Evolutionary conservation across 2,113 vertebrate genomes (phyloP).

Genomic region (Callopanchax toddi): DNA sequence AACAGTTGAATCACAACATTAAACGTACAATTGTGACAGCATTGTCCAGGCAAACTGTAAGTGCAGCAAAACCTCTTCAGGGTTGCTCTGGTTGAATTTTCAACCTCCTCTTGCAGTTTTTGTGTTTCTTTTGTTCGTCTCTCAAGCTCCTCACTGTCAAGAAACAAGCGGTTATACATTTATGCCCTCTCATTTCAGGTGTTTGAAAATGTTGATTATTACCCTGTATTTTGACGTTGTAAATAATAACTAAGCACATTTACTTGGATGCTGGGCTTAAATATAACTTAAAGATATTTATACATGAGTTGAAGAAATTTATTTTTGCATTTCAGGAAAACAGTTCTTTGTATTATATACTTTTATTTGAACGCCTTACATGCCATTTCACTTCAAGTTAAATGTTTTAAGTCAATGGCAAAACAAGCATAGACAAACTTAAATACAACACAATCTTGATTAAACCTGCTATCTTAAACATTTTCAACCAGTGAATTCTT

Average conservation of each 20-base stretch:
- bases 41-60: slow-evolving; percentile 11
- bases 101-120: slow-evolving; percentile 69
- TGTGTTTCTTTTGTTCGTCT: slow-evolving; percentile 68
- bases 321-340: background rate
- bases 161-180: background rate
- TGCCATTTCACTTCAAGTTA: too few relatives aligned
- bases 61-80: slow-evolving; percentile 57
- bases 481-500: too few relatives aligned
- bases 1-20: slow-evolving; percentile 31
- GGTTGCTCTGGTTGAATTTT: slow-evolving; percentile 63
- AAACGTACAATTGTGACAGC: slow-evolving; percentile 12
- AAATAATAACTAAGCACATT: background rate
- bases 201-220: too few relatives aligned
- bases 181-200: too few relatives aligned
- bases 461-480: too few relatives aligned
- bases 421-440: too few relatives aligned
- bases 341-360: too few relatives aligned
- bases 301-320: background rate
- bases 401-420: too few relatives aligned
- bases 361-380: too few relatives aligned
- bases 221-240: too few relatives aligned
- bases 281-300: background rate
- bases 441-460: too few relatives aligned
- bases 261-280: background rate
- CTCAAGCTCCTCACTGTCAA: slow-evolving; percentile 64